Conservation (phyloP, 1,140 invertebrate species). For the Drosophila varians region DNA sequence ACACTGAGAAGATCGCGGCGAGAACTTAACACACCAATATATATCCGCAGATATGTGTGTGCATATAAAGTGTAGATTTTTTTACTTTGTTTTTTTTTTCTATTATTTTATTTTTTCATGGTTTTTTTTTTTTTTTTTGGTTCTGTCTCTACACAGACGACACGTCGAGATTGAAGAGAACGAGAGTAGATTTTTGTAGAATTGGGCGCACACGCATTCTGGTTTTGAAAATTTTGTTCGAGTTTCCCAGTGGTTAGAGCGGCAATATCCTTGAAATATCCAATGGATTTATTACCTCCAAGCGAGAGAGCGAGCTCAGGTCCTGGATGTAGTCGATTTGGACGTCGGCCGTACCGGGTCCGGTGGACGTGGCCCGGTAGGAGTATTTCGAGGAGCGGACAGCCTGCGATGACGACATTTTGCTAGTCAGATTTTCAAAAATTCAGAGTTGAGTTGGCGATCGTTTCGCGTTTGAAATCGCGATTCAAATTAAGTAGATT, state of each 20-base stretch:
- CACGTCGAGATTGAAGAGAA: conserved; percentile 17
- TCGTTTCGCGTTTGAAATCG: conserved; percentile 54
- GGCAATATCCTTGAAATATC: neutral
- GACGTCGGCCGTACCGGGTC: conserved; percentile 92
- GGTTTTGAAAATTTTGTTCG: neutral
- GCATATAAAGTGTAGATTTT: conserved; percentile 41
- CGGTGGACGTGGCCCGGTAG: conserved; percentile 89
- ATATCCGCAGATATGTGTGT: conserved; percentile 29
- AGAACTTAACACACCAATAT: conserved; percentile 33
- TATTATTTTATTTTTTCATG: conserved; percentile 21
- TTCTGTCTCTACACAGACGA: conserved; percentile 26
- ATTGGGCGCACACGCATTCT: conserved; percentile 47
- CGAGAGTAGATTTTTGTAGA: conserved; percentile 19
- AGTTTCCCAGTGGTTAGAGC: neutral
- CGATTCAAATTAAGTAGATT: conserved; percentile 33
- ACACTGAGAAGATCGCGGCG: conserved; percentile 53
- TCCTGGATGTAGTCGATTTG: conserved; percentile 97
- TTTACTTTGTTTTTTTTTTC: conserved; percentile 40
- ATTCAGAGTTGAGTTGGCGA: conserved; percentile 23
- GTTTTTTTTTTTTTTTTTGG: conserved; percentile 21
- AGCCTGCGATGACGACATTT: conserved; percentile 88
- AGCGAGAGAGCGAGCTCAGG: conserved; percentile 94
- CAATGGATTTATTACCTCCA: conserved; percentile 89
- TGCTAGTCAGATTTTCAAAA: conserved; percentile 60
- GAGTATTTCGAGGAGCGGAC: conserved; percentile 94